Evolutionary conservation across 2,113 vertebrate species (phyloP).

Genomic region (Cyphomyrus discorhynchus): DNA sequence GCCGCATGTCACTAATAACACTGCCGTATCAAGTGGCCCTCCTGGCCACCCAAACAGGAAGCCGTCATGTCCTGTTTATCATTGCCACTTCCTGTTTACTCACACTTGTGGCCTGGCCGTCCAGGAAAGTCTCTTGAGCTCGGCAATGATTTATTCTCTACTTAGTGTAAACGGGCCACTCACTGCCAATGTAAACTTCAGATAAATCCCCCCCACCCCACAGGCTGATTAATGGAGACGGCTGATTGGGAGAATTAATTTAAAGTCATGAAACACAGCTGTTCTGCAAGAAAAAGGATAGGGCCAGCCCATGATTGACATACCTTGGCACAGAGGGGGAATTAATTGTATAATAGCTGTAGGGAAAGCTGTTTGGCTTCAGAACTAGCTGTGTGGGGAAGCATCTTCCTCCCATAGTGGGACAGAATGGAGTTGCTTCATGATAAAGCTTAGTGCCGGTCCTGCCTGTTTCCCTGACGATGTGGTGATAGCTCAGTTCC

Average conservation of each 20-base stretch:
- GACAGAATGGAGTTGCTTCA: background rate
- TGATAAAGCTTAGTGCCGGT: background rate
- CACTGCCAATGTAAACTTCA: conserved; percentile 38
- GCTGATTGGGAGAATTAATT: conserved; percentile 10
- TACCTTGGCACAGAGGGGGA: background rate
- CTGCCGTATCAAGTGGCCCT: background rate
- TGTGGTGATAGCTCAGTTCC: background rate
- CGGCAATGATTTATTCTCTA: conserved; percentile 33
- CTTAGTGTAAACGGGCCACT: conserved; percentile 35
- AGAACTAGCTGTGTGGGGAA: background rate
- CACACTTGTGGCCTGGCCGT: background rate
- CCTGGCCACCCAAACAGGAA: background rate
- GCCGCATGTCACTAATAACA: background rate
- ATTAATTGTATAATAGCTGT: background rate
- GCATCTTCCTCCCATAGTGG: background rate
- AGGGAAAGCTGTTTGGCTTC: background rate
- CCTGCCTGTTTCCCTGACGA: background rate
- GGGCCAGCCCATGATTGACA: background rate
- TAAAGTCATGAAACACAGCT: conserved; percentile 6
- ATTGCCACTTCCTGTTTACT: conserved; percentile 24
- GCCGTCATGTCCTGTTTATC: conserved; percentile 13
- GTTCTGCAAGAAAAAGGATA: background rate
- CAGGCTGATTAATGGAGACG: conserved; percentile 29
- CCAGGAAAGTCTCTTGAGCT: background rate
- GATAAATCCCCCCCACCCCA: conserved; percentile 28